Conservation (phyloP, 1,140 invertebrate genomes). For the Panagrolaimus sp. region DNA sequence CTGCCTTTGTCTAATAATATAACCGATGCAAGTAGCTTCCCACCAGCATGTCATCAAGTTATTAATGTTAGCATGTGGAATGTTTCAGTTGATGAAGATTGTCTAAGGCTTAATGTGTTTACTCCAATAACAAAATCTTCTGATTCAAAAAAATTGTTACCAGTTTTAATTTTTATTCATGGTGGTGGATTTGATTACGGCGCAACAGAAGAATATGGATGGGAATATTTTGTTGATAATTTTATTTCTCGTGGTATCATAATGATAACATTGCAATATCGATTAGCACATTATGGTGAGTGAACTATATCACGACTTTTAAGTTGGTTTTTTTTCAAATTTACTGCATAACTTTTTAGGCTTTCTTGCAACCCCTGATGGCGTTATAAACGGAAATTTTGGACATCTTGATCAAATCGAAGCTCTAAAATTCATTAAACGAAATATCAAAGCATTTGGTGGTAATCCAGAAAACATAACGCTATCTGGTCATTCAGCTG, state of each 20-base stretch:
- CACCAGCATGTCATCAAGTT: no score
- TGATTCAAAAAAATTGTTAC: slow-evolving; percentile 50
- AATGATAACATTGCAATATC: slow-evolving; percentile 69
- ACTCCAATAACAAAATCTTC: slow-evolving; percentile 63
- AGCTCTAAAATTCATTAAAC: slow-evolving; percentile 65
- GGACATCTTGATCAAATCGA: slow-evolving; percentile 75
- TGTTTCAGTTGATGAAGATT: slow-evolving; percentile 69
- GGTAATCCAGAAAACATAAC: slow-evolving; percentile 63
- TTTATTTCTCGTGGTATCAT: slow-evolving; percentile 64
- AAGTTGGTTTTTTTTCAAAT: neutral
- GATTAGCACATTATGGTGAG: slow-evolving; percentile 62
- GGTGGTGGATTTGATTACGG: slow-evolving; percentile 82
- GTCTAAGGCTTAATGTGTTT: slow-evolving; percentile 82
- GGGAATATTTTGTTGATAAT: neutral
- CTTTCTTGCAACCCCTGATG: slow-evolving; percentile 56
- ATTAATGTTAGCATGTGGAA: no score
- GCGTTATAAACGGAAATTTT: slow-evolving; percentile 59
- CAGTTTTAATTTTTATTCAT: slow-evolving; percentile 90
- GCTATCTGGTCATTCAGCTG: slow-evolving; percentile 65
- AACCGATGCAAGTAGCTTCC: no score
- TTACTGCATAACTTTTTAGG: slow-evolving; percentile 10
- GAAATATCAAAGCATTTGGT: slow-evolving; percentile 57
- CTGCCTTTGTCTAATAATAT: no score
- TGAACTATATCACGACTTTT: no score
- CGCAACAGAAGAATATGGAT: slow-evolving; percentile 5